A percentile compares a stretch with the other conserved stretches of the same genome.
phyloP scores from a whole-genome alignment of 1,140 invertebrate species.

The Drosophila yakuba region DNA sequence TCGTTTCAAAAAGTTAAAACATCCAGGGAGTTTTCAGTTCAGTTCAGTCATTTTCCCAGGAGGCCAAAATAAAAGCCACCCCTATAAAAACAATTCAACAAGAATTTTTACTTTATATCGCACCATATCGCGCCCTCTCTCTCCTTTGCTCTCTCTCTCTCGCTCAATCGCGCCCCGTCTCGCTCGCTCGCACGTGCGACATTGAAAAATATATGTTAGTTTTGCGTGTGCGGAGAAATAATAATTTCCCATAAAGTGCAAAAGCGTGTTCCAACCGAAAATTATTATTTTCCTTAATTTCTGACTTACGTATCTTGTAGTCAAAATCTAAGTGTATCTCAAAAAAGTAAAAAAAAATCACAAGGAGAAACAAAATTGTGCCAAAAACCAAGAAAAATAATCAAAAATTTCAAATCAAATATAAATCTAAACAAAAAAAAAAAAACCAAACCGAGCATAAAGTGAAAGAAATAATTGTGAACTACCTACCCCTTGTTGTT shows the following conservation, averaged over 20 bases:
- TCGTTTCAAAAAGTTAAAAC: constrained; percentile 66
- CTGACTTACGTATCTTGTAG: constrained; percentile 18
- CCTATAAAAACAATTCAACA: constrained; percentile 62
- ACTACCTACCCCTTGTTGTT: constrained; percentile 24
- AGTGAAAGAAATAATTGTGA: constrained; percentile 30
- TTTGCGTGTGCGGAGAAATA: constrained; percentile 29
- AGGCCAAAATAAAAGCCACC: constrained; percentile 53
- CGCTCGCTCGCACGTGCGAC: constrained; percentile 45
- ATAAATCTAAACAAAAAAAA: constrained; percentile 33
- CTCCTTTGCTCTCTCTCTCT: not conserved
- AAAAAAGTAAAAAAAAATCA: not conserved
- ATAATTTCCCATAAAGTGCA: constrained; percentile 26
- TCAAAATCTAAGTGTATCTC: constrained; percentile 19
- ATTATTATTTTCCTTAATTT: constrained; percentile 18
- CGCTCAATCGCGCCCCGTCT: constrained; percentile 18
- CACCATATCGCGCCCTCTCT: constrained; percentile 12
- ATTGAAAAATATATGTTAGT: constrained; percentile 49
- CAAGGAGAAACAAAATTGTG: constrained; percentile 53
- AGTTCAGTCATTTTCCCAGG: constrained; percentile 28
- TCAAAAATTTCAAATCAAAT: constrained; percentile 16
- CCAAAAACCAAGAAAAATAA: constrained; percentile 45
- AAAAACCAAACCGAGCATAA: constrained; percentile 23
- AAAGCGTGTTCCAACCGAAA: constrained; percentile 26
- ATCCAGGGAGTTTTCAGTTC: constrained; percentile 47
- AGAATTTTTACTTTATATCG: constrained; percentile 46